Conservation (phyloP, 2,888 invertebrate species). For the Enchytraeus crypticus region DNA sequence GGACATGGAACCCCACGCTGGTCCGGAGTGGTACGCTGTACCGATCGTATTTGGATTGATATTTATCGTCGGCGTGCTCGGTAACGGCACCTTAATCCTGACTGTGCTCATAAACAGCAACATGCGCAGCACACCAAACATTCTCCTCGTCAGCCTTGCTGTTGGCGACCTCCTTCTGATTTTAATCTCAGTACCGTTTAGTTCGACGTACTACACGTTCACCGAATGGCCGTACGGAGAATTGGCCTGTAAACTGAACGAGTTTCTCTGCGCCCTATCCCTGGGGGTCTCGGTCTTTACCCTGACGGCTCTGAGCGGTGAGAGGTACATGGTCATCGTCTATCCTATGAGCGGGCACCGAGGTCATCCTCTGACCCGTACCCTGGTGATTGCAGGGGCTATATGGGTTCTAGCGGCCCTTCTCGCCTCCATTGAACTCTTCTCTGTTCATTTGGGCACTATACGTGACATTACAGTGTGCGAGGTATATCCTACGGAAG, state of each 20-base stretch:
- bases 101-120: conserved; percentile 69
- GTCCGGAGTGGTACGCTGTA: conserved; percentile 52
- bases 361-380: conserved; percentile 60
- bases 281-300: conserved; percentile 89
- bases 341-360: conserved; percentile 68
- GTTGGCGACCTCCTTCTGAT: conserved; percentile 75
- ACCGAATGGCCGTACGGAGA: conserved; percentile 83
- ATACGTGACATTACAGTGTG: conserved; percentile 18
- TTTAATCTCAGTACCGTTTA: conserved; percentile 70
- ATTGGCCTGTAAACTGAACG: conserved; percentile 66
- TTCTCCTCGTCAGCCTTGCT: conserved; percentile 70
- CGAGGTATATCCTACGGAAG: conserved; percentile 25
- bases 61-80: conserved; percentile 71
- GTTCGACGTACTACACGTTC: conserved; percentile 73
- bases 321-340: conserved; percentile 83
- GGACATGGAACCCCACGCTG: neutral
- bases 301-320: conserved; percentile 76
- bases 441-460: neutral
- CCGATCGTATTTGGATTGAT: conserved; percentile 73
- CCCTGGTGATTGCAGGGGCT: conserved; percentile 56
- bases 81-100: conserved; percentile 72
- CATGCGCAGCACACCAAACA: conserved; percentile 78
- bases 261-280: conserved; percentile 77
- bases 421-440: conserved; percentile 58
- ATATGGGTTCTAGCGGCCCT: conserved; percentile 62